Evolutionary conservation across 2,888 invertebrate species (phyloP).

Genomic region (Thereva unica): DNA sequence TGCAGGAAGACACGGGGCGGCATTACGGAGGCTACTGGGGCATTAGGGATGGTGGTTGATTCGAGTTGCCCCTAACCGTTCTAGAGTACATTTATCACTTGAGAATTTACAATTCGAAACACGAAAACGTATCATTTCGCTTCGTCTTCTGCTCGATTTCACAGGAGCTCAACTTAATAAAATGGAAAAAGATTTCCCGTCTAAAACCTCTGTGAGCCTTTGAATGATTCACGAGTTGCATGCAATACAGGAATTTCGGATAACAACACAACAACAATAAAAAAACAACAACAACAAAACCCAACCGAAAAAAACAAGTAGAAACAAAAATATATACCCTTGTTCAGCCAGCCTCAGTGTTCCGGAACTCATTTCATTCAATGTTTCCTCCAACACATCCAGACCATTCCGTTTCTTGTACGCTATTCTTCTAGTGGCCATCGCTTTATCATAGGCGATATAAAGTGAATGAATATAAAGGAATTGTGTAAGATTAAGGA

Average conservation of each 20-base stretch:
- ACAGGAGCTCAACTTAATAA: conserved; percentile 23
- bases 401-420: background rate
- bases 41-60: background rate
- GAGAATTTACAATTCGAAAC: conserved; percentile 46
- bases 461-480: no score
- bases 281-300: no score
- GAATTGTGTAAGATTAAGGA: no score
- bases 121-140: conserved; percentile 44
- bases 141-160: conserved; percentile 35
- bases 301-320: no score
- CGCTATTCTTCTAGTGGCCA: conserved; percentile 11
- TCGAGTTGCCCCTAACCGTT: conserved; percentile 34
- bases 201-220: conserved; percentile 10
- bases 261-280: background rate
- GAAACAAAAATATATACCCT: background rate
- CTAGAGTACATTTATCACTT: conserved; percentile 45
- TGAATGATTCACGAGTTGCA: conserved; percentile 40
- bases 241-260: conserved; percentile 35
- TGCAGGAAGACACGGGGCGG: background rate
- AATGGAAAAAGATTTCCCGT: conserved; percentile 24
- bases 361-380: conserved; percentile 21
- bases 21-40: no score
- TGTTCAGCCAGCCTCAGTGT: conserved; percentile 15
- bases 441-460: conserved; percentile 5
- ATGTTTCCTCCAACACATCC: conserved; percentile 1